phyloP scores from a whole-genome alignment of 53 echinoderm and acorn worm species.

The Echinarachnius parma region DNA sequence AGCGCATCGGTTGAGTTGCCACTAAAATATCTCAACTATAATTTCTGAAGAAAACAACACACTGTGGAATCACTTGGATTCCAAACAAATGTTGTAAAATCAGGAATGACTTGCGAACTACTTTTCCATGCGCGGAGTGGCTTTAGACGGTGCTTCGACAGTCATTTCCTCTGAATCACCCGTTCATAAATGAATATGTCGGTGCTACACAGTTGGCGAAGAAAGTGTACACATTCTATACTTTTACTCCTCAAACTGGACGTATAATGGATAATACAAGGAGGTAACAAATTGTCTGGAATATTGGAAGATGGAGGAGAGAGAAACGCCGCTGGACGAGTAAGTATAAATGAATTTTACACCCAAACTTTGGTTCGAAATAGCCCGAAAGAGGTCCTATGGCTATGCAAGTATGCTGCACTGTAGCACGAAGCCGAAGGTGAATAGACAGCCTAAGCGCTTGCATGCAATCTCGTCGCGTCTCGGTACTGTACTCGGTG shows the following conservation, averaged over 20 bases:
- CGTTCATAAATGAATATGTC: constrained; percentile 54
- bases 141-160: constrained; percentile 28
- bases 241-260: constrained; percentile 31
- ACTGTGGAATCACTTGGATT: too few species aligned
- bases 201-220: constrained; percentile 45
- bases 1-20: too few species aligned
- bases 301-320: constrained; percentile 68
- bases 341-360: constrained; percentile 48
- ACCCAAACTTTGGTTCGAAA: background rate
- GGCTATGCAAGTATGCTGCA: too few species aligned
- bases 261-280: constrained; percentile 71
- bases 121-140: constrained; percentile 3
- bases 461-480: too few species aligned
- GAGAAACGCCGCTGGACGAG: constrained; percentile 67
- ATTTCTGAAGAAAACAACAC: too few species aligned
- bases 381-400: constrained; percentile 25
- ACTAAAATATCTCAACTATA: too few species aligned
- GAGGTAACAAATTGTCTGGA: constrained; percentile 50
- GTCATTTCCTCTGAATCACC: constrained; percentile 86
- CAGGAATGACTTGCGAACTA: too few species aligned
- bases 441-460: too few species aligned
- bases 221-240: constrained; percentile 23
- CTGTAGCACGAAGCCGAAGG: too few species aligned
- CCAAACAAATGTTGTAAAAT: too few species aligned
- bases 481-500: too few species aligned